These are phyloP conservation scores for Xylota segnis DNA, from an alignment of 2,888 invertebrate species.

Conservation along the genomic window DNA sequence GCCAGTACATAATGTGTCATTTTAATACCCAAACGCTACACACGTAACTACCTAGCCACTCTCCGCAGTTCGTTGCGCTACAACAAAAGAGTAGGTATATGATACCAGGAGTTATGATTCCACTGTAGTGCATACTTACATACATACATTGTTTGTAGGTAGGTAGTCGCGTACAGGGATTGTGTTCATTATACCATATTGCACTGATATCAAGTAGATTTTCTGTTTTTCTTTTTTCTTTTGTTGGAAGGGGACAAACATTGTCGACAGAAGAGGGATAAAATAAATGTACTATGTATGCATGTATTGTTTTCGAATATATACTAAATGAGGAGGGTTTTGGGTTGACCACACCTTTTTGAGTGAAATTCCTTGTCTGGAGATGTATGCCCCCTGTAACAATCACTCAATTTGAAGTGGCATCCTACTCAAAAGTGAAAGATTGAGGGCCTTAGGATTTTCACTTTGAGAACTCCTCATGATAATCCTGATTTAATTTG, in stretches of 20 bases:
- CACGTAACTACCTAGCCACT: slow-evolving; percentile 64
- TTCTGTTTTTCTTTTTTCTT: slow-evolving; percentile 11
- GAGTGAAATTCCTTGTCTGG: slow-evolving; percentile 24
- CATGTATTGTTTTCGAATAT: not conserved
- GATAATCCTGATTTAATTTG: slow-evolving; percentile 56
- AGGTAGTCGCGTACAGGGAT: slow-evolving; percentile 49
- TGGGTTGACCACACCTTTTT: slow-evolving; percentile 23
- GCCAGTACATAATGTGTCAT: slow-evolving; percentile 82
- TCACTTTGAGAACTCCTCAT: slow-evolving; percentile 2
- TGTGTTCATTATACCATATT: slow-evolving; percentile 73
- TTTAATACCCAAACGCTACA: slow-evolving; percentile 81
- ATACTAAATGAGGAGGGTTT: not conserved
- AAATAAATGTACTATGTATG: slow-evolving; percentile 14
- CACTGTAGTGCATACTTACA: slow-evolving; percentile 56
- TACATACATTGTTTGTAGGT: slow-evolving; percentile 61
- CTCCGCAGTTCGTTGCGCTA: slow-evolving; percentile 58
- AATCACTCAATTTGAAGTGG: slow-evolving; percentile 13
- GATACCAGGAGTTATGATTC: slow-evolving; percentile 56
- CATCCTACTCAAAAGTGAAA: slow-evolving; percentile 1
- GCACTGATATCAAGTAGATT: slow-evolving; percentile 50
- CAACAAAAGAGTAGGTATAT: slow-evolving; percentile 58
- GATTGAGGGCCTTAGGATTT: not conserved
- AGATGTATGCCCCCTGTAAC: not conserved
- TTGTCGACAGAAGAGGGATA: not conserved
- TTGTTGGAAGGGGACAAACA: not conserved